Percentiles rank a stretch among this genome's conserved stretches.
Conservation (phyloP, 2,888 invertebrate genomes). For the Tolmerus cingulatus region DNA sequence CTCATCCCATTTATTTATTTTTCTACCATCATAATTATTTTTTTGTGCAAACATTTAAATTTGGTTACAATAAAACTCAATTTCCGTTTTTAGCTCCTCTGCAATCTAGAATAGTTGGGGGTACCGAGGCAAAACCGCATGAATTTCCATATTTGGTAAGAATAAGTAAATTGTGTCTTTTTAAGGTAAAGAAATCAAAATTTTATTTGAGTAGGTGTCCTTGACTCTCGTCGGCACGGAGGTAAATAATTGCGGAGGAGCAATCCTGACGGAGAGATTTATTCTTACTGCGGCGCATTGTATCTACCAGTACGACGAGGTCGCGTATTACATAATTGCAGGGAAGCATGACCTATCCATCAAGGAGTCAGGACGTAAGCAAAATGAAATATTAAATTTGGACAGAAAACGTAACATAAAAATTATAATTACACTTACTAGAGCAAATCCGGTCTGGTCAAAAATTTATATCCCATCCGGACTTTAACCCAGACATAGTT, state of each 20-base stretch:
- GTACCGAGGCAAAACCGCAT: constrained; percentile 9
- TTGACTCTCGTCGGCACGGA: neutral
- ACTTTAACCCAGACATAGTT: constrained; percentile 10
- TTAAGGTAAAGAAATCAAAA: neutral
- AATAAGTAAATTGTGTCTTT: neutral
- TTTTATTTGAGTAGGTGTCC: neutral
- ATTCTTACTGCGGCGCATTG: constrained; percentile 38
- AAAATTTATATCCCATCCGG: constrained; percentile 18
- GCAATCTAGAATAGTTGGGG: constrained; percentile 22
- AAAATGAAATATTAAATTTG: neutral
- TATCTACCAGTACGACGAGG: neutral
- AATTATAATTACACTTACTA: neutral
- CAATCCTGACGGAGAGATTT: constrained; percentile 20
- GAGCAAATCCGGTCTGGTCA: constrained; percentile 17
- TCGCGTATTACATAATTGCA: constrained; percentile 14
- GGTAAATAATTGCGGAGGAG: constrained; percentile 33
- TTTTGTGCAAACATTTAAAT: neutral
- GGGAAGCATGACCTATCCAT: constrained; percentile 27
- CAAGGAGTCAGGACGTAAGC: constrained; percentile 8
- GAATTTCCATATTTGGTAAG: constrained; percentile 34
- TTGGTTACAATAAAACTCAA: neutral
- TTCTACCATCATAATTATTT: neutral
- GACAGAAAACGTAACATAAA: neutral
- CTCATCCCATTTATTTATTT: neutral
- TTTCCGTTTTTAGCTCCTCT: neutral